phyloP scores from a whole-genome alignment of 2,888 invertebrate species.

The Rhorus exstirpatorius region DNA sequence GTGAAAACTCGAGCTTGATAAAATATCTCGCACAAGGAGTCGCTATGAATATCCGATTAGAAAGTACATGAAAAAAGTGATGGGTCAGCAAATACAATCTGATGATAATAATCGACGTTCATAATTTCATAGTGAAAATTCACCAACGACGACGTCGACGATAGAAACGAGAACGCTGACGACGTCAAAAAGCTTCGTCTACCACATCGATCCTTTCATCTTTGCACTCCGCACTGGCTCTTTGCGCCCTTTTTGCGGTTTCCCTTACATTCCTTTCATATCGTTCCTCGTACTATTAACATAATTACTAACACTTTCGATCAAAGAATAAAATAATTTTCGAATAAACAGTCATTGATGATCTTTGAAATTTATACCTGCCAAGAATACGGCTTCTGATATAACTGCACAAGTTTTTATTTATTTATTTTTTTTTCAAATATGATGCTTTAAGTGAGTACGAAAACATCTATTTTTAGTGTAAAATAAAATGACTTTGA shows the following conservation, averaged over 20 bases:
- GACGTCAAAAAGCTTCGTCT: constrained; percentile 21
- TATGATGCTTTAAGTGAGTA: too few relatives aligned
- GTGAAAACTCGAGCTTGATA: background rate
- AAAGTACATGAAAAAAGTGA: constrained; percentile 6
- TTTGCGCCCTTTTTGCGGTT: constrained; percentile 2
- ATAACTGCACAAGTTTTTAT: too few relatives aligned
- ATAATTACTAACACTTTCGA: background rate
- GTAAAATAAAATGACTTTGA: too few relatives aligned
- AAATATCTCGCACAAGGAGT: background rate
- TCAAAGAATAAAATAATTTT: background rate
- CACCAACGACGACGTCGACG: constrained; percentile 16
- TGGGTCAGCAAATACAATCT: constrained; percentile 25
- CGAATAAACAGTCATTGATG: too few relatives aligned
- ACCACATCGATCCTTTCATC: constrained; percentile 27
- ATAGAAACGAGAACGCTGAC: background rate
- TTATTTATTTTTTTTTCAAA: too few relatives aligned
- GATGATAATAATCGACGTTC: constrained; percentile 48
- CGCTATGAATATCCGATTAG: background rate
- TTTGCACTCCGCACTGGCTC: background rate
- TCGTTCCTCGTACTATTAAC: background rate
- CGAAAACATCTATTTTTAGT: too few relatives aligned
- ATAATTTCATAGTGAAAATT: constrained; percentile 50
- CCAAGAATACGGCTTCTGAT: too few relatives aligned
- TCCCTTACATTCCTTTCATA: background rate
- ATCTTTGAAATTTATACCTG: too few relatives aligned